Conservation (phyloP, 1,140 invertebrate species). For the Drosophila persimilis region DNA sequence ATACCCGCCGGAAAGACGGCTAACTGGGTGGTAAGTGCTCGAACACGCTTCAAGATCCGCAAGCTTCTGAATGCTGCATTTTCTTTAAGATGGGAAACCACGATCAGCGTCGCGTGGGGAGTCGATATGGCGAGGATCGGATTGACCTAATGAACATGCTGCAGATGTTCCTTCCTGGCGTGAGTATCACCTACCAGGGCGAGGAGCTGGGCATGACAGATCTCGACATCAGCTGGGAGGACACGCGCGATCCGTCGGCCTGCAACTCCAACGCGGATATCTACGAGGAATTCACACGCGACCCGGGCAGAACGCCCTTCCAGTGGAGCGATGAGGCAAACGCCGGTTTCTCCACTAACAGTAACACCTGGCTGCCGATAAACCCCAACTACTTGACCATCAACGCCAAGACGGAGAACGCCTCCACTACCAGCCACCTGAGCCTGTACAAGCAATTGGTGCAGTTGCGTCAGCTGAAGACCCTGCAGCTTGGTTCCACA, state of each 20-base stretch:
- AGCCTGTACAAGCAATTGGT: conserved; percentile 74
- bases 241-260: conserved; percentile 85
- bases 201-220: conserved; percentile 88
- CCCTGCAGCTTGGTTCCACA: conserved; percentile 82
- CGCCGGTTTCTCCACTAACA: conserved; percentile 84
- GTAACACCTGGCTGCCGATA: conserved; percentile 87
- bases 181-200: conserved; percentile 89
- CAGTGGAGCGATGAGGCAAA: conserved; percentile 87
- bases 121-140: conserved; percentile 85
- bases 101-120: conserved; percentile 86
- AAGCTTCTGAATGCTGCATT: not conserved
- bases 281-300: conserved; percentile 85
- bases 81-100: conserved; percentile 87
- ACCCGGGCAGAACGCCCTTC: conserved; percentile 89
- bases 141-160: conserved; percentile 89
- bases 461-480: conserved; percentile 54
- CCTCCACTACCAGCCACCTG: conserved; percentile 58
- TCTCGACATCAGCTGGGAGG: conserved; percentile 84
- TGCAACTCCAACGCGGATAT: conserved; percentile 84
- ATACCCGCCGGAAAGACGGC: conserved; percentile 82
- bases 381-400: conserved; percentile 85
- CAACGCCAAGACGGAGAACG: conserved; percentile 82
- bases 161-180: conserved; percentile 88
- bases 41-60: too few relatives aligned
- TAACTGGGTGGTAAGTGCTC: conserved; percentile 84